A percentile compares a stretch with the other conserved stretches of the same genome.
Conservation (phyloP, 2,797 vertebrate species). For the Malacoraja senta region DNA sequence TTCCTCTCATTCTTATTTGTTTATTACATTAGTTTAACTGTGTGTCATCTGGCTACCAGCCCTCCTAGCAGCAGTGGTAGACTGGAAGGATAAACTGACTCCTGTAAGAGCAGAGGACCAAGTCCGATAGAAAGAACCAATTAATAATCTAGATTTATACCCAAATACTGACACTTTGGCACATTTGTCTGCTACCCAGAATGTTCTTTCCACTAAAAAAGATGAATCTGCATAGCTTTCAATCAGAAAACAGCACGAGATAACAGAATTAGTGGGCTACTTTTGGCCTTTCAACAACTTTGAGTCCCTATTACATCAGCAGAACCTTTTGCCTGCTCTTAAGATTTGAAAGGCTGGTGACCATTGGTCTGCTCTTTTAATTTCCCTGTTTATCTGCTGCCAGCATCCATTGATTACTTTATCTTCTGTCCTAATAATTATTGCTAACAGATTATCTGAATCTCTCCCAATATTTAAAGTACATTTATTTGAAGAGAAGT, state of each 20-base stretch:
- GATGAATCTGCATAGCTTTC: too few relatives aligned
- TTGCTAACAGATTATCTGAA: neutral
- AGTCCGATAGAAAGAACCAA: neutral
- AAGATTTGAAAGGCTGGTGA: slow-evolving; percentile 24
- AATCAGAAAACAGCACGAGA: neutral
- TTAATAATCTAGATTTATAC: neutral
- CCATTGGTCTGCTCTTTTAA: slow-evolving; percentile 17
- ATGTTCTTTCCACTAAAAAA: neutral
- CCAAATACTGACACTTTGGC: neutral
- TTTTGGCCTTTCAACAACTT: slow-evolving; percentile 7
- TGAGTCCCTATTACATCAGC: neutral
- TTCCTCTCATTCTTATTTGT: too few relatives aligned
- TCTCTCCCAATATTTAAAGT: neutral
- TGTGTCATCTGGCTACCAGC: too few relatives aligned
- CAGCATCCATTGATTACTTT: neutral
- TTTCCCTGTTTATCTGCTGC: neutral
- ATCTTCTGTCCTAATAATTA: neutral
- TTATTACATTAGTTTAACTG: too few relatives aligned
- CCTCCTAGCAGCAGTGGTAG: neutral
- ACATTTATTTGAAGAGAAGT: too few relatives aligned
- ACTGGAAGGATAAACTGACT: neutral
- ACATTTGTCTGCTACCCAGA: slow-evolving; percentile 9
- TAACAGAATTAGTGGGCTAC: neutral
- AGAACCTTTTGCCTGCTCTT: slow-evolving; percentile 6
- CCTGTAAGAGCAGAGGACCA: neutral